Percentiles rank a stretch among this genome's conserved stretches.
These are phyloP conservation scores for Cerceris rybyensis DNA, from an alignment of 2,888 invertebrate species.

Conservation along the genomic window DNA sequence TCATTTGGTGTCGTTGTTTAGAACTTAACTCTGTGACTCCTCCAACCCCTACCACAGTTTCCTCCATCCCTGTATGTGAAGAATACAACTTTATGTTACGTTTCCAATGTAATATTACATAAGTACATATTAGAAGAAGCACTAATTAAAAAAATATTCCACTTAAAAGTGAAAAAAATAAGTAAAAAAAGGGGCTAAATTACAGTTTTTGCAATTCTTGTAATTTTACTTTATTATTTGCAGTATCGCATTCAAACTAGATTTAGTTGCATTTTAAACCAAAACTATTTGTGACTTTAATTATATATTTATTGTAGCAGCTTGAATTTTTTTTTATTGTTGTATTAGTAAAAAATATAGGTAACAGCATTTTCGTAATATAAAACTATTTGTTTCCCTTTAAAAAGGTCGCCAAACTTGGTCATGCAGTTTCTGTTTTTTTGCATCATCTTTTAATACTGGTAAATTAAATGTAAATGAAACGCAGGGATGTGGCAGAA, in stretches of 20 bases:
- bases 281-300: constrained; percentile 17
- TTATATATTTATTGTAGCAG: background rate
- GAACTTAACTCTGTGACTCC: constrained; percentile 87
- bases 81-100: constrained; percentile 19
- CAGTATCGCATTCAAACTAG: constrained; percentile 1
- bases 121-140: constrained; percentile 27
- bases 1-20: constrained; percentile 96
- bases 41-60: constrained; percentile 83
- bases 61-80: constrained; percentile 79
- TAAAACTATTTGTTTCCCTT: constrained; percentile 8
- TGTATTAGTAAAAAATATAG: constrained; percentile 7
- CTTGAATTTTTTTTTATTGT: constrained; percentile 1
- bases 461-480: constrained; percentile 63
- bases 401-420: constrained; percentile 12
- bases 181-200: background rate
- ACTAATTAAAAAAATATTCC: constrained; percentile 27
- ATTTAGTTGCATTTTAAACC: constrained; percentile 2
- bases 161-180: constrained; percentile 20
- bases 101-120: background rate
- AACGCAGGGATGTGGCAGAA: constrained; percentile 70
- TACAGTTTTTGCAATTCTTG: background rate
- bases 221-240: constrained; percentile 18
- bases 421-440: constrained; percentile 33
- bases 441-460: constrained; percentile 12
- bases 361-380: constrained; percentile 4